Evolutionary conservation across 2,888 invertebrate species (phyloP), one percentile per base, ranked within the genome.

Genomic region (Euproctis similis): DNA sequence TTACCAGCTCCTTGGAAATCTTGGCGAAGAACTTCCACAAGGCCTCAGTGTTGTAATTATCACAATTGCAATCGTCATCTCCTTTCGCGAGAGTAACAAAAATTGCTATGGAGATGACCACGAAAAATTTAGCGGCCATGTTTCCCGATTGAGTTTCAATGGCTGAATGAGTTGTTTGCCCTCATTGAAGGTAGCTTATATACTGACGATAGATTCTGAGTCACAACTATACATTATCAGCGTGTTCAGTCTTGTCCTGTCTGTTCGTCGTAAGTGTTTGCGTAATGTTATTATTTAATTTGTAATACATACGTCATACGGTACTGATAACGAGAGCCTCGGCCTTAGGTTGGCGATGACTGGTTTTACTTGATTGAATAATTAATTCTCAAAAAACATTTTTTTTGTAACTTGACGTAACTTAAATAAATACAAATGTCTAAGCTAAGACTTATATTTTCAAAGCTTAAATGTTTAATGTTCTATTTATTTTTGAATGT

Each of bases 51-150:
- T 48, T 46, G 0, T 19, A 13, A 1, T 33, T 31, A 0, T 39
- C 28, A n/a, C 56, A 54, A 3, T 28, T 27, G 26, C 54, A 54
- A 2, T 39, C 27, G 3, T 30, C 45, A 4, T 39, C 37, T 0
- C 36, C 39, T 10, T 13, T 18, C 3, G 36, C 31, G 1, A 38
- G 27, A 4, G 36, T 24, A 3, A 31, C 35, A 3, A 25, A 18
- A 1, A 33, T 12, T 0, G 51, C 10, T 1, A 12, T 13, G 8
- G 11, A 22, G 10, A 32, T 12, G 0, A 57, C 1, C 1, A 52
- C 2, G n/a, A 53, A n/a, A 2, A 42, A 6, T 40, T 56, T 53
- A 20, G 12, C 26, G 20, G 45, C 40, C 60, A 59, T 59, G 37
- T 53, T 53, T n/a, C 14, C 39, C 17, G 24, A 18, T 22, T 18